These are phyloP conservation scores for Temnothorax nylanderi DNA, from an alignment of 1,140 invertebrate genomes.

Conservation along the genomic window DNA sequence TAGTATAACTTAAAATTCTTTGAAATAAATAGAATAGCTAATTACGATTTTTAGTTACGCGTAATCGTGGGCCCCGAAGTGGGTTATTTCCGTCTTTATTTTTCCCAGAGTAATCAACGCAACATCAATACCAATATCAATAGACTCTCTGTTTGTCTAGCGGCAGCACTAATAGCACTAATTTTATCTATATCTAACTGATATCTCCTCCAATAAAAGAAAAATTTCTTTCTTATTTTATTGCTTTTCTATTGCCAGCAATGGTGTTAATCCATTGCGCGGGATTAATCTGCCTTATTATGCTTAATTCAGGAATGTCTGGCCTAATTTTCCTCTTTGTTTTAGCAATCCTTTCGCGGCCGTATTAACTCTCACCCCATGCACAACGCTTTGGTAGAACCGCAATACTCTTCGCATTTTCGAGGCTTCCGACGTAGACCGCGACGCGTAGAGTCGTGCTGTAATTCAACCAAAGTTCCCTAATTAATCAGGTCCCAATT, in stretches of 20 bases:
- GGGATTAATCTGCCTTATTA: not conserved
- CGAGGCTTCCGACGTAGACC: slow-evolving; percentile 58
- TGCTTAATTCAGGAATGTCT: not conserved
- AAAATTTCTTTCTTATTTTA: not conserved
- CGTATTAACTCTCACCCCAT: not conserved
- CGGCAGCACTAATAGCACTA: not conserved
- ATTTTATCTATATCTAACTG: not conserved
- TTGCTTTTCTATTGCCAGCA: not conserved
- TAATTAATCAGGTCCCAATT: slow-evolving; percentile 75
- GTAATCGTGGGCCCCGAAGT: too few species aligned
- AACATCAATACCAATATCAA: not conserved
- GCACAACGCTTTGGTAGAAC: not conserved
- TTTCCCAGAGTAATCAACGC: too few species aligned
- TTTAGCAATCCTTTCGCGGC: not conserved
- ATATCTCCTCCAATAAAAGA: not conserved
- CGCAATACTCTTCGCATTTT: slow-evolving; percentile 67
- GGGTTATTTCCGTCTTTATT: too few species aligned
- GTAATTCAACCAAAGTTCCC: slow-evolving; percentile 74
- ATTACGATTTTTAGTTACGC: too few species aligned
- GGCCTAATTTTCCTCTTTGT: slow-evolving; percentile 28
- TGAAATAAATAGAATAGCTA: too few species aligned
- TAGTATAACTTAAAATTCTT: too few species aligned
- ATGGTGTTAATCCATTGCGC: not conserved
- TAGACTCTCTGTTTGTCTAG: not conserved
- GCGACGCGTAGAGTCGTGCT: slow-evolving; percentile 55